These are phyloP conservation scores for Agelas oroides DNA, from an alignment of 37 sponge, comb jelly and placozoan species.

Conservation along the genomic window DNA sequence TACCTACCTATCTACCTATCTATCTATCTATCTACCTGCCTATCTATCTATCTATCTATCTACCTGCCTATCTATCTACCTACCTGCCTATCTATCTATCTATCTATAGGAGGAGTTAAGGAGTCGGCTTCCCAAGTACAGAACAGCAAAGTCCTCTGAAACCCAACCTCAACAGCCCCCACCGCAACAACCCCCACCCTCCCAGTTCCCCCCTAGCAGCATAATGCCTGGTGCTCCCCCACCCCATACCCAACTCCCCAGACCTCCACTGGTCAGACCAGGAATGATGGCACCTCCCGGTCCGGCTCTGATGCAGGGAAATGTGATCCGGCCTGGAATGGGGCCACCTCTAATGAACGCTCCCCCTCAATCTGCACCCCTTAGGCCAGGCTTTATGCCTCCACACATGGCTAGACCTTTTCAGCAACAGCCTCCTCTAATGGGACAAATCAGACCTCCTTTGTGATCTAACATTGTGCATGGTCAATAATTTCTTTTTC, in stretches of 20 bases:
- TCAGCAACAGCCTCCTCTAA: background rate
- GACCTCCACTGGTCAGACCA: conserved; percentile 47
- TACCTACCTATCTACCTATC: too few species aligned
- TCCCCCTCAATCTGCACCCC: conserved; percentile 14
- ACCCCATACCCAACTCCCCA: background rate
- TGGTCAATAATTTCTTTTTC: too few species aligned
- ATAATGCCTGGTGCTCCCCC: conserved; percentile 8
- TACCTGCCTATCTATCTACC: too few species aligned
- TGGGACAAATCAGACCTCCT: background rate
- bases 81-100: too few species aligned
- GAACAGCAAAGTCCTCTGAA: conserved; percentile 3
- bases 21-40: too few species aligned
- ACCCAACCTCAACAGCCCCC: background rate
- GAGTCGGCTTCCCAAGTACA: conserved; percentile 50
- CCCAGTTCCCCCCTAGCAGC: background rate
- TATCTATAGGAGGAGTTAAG: conserved; percentile 46
- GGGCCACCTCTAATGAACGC: conserved; percentile 43
- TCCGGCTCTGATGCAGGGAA: conserved; percentile 17
- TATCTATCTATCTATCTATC: too few species aligned
- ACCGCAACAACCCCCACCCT: conserved; percentile 22
- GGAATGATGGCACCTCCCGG: conserved; percentile 35
- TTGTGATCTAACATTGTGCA: background rate
- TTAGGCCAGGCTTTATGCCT: background rate
- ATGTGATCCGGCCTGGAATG: conserved; percentile 62
- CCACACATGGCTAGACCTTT: background rate